Base-by-base conservation (phyloP, 2,113 vertebrate genomes). In the Trogon melanurus region DNA sequence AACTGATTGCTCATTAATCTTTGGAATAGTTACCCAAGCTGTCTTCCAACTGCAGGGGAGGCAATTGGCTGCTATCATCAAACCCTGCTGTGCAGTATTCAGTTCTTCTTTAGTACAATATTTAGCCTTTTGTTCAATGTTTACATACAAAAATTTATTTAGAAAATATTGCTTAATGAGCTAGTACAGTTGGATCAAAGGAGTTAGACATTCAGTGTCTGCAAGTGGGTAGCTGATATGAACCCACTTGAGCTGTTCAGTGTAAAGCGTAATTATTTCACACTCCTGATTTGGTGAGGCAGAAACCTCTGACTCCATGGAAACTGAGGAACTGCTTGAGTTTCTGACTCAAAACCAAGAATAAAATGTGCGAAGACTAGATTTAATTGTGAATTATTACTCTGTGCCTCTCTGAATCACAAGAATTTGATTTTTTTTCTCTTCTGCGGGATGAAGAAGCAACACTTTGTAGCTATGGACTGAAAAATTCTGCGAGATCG, bases 1-100 rank as follows among this genome's bases (percentile, higher is more conserved):
- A 98, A 96, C 67, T 96, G 97, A 97, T 97, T 98, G 97, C 97
- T 98, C 97, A 98, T 98, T 98, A 98, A 98, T 98, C 96, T 98
- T 97, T 98, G 97, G 97, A 97, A 98, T 97, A 97, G 97, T 97
- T 97, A 97, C 84, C 79, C 95, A 96, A 98, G 91, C 95, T 97
- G 95, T 96, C 96, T 98, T 98, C 98, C 97, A 98, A 97, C 96
- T 96, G 96, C 97, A 97, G 92, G 90, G 97, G 96, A 98, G 92
- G 96, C 89, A 97, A 87, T 97, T 98, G 97, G 97, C 97, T 97
- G 79, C 96, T 91, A 96, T 94, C 75, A 91, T 93, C 88, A 97
- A 97, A 96, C 81, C 96, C 96, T 96, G 97, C 97, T 98, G 97
- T 95, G 96, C 79, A 94, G 92, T 95, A 95, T 96, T 98, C 97